Evolutionary conservation across 1,140 invertebrate species (phyloP), one percentile per base, ranked within the genome.

Genomic region (Myzus persicae): DNA sequence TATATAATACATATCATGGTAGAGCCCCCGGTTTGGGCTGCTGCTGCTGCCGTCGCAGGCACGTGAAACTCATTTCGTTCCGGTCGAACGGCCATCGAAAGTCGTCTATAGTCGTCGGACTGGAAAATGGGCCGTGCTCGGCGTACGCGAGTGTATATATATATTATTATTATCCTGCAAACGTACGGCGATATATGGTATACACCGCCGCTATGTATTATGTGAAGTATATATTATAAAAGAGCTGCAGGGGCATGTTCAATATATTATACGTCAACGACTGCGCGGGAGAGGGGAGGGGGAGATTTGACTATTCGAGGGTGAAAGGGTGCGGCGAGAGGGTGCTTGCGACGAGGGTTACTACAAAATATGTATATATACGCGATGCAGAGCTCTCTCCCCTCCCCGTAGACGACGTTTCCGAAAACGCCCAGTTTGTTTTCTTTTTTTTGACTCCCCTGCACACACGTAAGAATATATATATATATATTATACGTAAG

Each of bases 11-110:
- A 8, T 44, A 44, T 44, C 14, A 31, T 67, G 59, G 59, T n/a
- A 22, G 6, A 76, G 59, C 24, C 8, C 24, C 11, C 22, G 38
- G 11, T 88, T 88, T 20, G 44, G 6, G 2, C 22, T 84, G 7
- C 36, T 38, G 24, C 81, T 82, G 20, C 42, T 42, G 84, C n/a
- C n/a, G n/a, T n/a, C n/a, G n/a, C 46, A n/a, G 48, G 87, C 87
- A 89, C 87, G 87, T 89, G 87, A 89, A 89, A 89, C 87, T 20
- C 87, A 51, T 89, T 89, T 89, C 44, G 36, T 89, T 89, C 46
- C 87, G 46, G 87, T 89, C 46, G 87, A 89, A 89, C 87, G 87
- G 38, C 59, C 59, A n/a, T 76, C 87, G n/a, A 51, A 89, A 89
- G 87, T 51, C 87, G n/a, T 89, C 46, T 89, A 42, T 42, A 46